Percentiles rank a stretch among this genome's conserved stretches.
Conservation (phyloP, 2,797 vertebrate species). For the Somateria mollissima region DNA sequence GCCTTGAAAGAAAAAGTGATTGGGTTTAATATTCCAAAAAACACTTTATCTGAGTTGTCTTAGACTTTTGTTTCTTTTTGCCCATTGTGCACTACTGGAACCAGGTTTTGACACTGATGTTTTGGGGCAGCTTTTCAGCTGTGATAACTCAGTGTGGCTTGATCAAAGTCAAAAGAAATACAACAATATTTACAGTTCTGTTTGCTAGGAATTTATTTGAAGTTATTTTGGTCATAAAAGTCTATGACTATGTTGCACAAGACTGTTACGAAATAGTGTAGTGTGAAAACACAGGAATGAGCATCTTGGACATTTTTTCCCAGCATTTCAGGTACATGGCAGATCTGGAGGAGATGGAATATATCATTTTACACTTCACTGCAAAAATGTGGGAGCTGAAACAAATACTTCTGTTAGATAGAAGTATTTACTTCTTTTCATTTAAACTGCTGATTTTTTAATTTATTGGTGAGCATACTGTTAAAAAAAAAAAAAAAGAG, state of each 20-base stretch:
- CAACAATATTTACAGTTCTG: neutral
- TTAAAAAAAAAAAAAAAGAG: neutral
- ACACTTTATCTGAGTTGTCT: neutral
- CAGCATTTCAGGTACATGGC: neutral
- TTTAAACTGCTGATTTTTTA: neutral
- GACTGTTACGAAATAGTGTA: neutral
- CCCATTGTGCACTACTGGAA: neutral
- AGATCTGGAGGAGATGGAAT: neutral
- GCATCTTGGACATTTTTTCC: neutral
- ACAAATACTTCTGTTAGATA: neutral
- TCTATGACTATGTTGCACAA: neutral
- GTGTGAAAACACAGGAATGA: neutral
- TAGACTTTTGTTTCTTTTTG: neutral
- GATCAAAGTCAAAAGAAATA: conserved; percentile 3
- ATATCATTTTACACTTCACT: neutral
- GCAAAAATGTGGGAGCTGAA: neutral
- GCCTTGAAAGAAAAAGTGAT: neutral
- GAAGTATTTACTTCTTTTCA: neutral
- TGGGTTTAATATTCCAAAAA: neutral
- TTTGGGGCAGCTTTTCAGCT: conserved; percentile 7
- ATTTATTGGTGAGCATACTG: neutral
- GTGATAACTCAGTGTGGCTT: neutral
- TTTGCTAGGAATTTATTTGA: neutral
- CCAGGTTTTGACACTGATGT: neutral
- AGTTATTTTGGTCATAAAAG: neutral